Evolutionary conservation across 1,140 invertebrate species (phyloP), one percentile per base, ranked within the genome.

Genomic region (Drosophila lini): DNA sequence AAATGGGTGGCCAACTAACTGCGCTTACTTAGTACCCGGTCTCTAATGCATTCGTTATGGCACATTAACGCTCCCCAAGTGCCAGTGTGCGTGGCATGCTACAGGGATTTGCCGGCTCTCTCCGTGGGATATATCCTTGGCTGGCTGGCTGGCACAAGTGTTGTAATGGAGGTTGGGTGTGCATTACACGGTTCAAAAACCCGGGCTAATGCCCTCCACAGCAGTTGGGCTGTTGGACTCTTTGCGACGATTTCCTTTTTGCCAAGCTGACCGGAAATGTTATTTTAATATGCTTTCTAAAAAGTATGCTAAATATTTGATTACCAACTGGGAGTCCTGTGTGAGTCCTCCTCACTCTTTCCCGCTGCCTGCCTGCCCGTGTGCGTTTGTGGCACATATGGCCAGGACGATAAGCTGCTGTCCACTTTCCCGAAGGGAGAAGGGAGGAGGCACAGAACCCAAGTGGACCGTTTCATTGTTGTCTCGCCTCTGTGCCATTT

Each of bases 241-340:
- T 73, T 38, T 68, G 63, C 62, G 63, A 76, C 74, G 55, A 76
- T 67, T 79, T 73, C 52, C 69, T 41, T 59, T 73, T 50, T 81
- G 83, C 57, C 83, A 78, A 84, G 84, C 84, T 88, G 84, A 89
- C 84, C 84, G 84, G 84, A 88, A 88, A 89, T 88, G 84, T 83
- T 88, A 88, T 88, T 88, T 88, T 88, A 89, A 88, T 89, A 88
- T 80, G 74, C 67, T 82, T 81, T 70, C 74, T 78, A 83, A 80
- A 88, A 88, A 88, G 84, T 88, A 88, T 88, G 84, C 84, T 88
- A 89, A 88, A 88, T 88, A 88, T 88, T 88, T 88, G 84, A 88
- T 88, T 88, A 88, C 78, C 67, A 81, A 74, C 83, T 78, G 42
- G 34, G 52, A 38, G 52, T 38, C 52, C 50, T 16, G 16, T 48